Evolutionary conservation across 2,797 vertebrate genomes (phyloP).

Genomic region (Ispidina lecontei): DNA sequence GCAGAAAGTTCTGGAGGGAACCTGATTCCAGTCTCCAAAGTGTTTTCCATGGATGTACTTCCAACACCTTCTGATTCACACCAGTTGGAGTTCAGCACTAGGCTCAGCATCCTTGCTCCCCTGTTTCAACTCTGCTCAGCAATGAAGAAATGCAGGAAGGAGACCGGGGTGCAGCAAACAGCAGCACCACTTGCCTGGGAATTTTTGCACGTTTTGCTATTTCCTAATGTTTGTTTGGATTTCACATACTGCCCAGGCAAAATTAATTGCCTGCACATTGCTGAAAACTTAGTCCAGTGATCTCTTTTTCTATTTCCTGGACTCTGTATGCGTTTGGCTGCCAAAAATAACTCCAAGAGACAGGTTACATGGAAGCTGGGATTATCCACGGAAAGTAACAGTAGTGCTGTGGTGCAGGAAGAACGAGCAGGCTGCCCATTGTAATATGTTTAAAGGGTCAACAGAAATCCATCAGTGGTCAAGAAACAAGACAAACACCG

Average conservation of each 20-base stretch:
- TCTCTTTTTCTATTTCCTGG: constrained; percentile 45
- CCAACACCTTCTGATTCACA: background rate
- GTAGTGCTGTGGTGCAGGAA: constrained; percentile 53
- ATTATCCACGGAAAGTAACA: constrained; percentile 60
- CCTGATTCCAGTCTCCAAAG: background rate
- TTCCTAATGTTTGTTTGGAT: constrained; percentile 64
- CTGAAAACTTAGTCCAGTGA: constrained; percentile 36
- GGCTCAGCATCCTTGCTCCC: background rate
- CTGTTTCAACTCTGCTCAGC: background rate
- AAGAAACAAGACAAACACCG: constrained; percentile 90
- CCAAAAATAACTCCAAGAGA: constrained; percentile 63
- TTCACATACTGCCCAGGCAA: constrained; percentile 38
- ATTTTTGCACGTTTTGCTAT: constrained; percentile 49
- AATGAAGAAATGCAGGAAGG: background rate
- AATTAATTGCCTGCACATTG: constrained; percentile 66
- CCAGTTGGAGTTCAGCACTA: background rate
- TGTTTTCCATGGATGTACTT: background rate
- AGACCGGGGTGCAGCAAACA: background rate
- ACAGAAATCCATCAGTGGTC: constrained; percentile 85
- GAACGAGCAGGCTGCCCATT: constrained; percentile 85
- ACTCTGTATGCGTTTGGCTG: constrained; percentile 7
- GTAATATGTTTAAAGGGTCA: constrained; percentile 86
- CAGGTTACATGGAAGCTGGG: constrained; percentile 42
- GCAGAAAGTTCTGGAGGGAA: constrained; percentile 19
- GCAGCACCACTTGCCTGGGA: constrained; percentile 12